Conservation (phyloP, 2,113 vertebrate genomes). For the Tricholaema leucomelas region DNA sequence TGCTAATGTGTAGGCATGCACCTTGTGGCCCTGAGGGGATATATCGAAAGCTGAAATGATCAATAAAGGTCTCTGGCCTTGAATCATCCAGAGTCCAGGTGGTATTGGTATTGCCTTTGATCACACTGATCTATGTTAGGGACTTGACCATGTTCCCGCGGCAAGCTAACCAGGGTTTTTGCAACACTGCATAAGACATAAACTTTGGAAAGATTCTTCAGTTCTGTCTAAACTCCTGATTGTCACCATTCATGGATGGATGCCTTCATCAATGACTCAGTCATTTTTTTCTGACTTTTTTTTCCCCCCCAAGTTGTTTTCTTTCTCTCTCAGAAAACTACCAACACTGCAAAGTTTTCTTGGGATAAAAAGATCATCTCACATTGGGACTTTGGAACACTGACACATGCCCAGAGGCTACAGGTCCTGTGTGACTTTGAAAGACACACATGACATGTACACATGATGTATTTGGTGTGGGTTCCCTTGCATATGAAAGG, state of each 20-base stretch:
- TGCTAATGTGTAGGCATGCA: no score
- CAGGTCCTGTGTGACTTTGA: background rate
- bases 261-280: background rate
- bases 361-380: background rate
- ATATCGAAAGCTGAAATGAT: no score
- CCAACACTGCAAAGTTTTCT: background rate
- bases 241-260: background rate
- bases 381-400: background rate
- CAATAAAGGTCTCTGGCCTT: no score
- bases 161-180: no score
- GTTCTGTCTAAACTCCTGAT: background rate
- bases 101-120: no score
- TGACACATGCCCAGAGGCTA: background rate
- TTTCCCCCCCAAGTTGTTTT: background rate
- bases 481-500: background rate
- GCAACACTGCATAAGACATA: background rate
- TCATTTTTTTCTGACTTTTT: background rate
- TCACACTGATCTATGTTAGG: no score
- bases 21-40: no score
- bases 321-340: background rate
- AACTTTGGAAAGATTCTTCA: background rate
- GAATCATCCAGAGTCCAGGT: no score
- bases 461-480: background rate
- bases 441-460: background rate
- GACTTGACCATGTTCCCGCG: no score